These are phyloP conservation scores for Ischnura elegans DNA, from an alignment of 2,888 invertebrate genomes.

Conservation along the genomic window DNA sequence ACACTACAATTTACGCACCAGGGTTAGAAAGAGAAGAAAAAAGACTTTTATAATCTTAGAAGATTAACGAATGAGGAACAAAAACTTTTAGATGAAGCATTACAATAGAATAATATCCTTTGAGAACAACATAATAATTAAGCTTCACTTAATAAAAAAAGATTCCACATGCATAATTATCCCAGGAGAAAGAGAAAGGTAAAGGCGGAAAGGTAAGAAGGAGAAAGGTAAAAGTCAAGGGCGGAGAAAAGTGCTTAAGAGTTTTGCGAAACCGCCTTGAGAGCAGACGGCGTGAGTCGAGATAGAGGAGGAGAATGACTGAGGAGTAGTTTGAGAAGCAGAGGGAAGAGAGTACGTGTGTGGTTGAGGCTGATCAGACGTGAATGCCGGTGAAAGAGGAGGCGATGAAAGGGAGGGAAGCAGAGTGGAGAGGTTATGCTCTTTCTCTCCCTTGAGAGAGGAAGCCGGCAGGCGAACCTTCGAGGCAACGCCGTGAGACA, in stretches of 20 bases:
- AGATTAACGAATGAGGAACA: too few relatives aligned
- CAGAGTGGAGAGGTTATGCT: not conserved
- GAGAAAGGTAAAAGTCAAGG: not conserved
- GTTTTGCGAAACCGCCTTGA: not conserved
- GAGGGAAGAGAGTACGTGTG: not conserved
- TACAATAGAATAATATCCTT: too few relatives aligned
- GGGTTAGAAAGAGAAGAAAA: too few relatives aligned
- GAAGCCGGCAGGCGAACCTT: not conserved
- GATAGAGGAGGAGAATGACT: constrained; percentile 1
- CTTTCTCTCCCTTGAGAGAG: not conserved
- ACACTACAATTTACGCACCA: too few relatives aligned
- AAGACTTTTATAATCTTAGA: too few relatives aligned
- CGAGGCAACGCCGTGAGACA: not conserved
- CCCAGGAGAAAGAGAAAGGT: not conserved
- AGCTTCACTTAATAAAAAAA: too few relatives aligned
- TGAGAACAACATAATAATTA: too few relatives aligned
- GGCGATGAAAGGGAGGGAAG: not conserved
- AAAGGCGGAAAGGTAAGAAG: not conserved
- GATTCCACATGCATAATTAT: too few relatives aligned
- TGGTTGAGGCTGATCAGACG: not conserved
- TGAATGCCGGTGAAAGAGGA: not conserved
- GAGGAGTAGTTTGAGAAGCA: not conserved
- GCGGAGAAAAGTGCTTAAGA: not conserved
- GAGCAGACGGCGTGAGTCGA: not conserved
- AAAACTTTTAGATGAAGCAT: too few relatives aligned